Evolutionary conservation across 2,113 vertebrate species (phyloP).

Genomic region (Galeopterus variegatus): DNA sequence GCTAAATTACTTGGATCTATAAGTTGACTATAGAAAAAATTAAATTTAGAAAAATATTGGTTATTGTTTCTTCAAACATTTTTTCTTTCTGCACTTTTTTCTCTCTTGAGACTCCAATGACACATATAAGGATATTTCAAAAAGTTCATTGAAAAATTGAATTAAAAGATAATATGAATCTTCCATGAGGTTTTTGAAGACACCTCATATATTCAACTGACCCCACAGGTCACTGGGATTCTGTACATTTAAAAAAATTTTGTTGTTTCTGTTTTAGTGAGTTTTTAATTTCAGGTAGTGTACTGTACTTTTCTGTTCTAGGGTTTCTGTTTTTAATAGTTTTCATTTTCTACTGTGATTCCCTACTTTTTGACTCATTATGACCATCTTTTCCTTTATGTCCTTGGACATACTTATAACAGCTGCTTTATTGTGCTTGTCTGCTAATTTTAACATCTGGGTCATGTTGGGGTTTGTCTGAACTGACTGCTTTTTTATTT

Average conservation of each 20-base stretch:
- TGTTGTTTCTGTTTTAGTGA: background rate
- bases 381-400: background rate
- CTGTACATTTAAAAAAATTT: background rate
- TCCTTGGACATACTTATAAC: background rate
- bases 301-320: background rate
- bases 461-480: background rate
- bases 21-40: background rate
- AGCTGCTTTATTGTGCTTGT: background rate
- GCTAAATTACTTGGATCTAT: background rate
- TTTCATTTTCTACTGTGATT: background rate
- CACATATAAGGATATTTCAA: background rate
- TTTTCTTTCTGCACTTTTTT: background rate
- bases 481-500: background rate
- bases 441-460: background rate
- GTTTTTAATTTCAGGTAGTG: background rate
- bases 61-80: background rate
- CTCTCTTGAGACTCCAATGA: background rate
- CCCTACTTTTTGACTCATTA: background rate
- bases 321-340: background rate
- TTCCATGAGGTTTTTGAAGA: no score
- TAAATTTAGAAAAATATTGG: background rate
- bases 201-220: background rate
- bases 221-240: background rate
- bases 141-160: no score
- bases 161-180: no score